Percentiles rank a stretch among this genome's conserved stretches.
Conservation (phyloP, 2,113 vertebrate genomes). For the Pampusana beccarii region DNA sequence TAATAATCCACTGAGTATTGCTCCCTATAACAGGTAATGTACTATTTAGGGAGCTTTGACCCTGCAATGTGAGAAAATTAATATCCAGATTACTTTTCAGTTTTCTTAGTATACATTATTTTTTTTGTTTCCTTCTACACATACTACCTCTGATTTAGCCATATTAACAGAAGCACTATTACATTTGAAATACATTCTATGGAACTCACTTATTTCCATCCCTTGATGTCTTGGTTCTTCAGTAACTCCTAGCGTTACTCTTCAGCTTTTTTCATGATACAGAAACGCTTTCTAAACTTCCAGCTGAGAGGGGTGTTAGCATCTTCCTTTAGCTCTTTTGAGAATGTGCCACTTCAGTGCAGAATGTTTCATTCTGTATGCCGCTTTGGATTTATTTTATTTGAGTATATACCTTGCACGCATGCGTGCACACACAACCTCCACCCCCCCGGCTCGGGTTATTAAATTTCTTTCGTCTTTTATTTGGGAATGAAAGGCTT, state of each 20-base stretch:
- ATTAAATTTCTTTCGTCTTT: background rate
- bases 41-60: background rate
- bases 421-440: background rate
- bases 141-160: background rate
- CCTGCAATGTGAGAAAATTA: background rate
- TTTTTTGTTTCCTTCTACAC: background rate
- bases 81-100: background rate
- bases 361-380: background rate
- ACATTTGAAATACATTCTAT: background rate
- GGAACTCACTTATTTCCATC: background rate
- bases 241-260: background rate
- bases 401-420: background rate
- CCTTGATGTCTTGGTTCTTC: background rate
- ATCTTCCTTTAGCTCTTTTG: background rate
- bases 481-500: background rate
- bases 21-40: background rate
- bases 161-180: background rate
- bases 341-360: background rate
- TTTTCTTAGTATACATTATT: background rate
- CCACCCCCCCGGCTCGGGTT: background rate
- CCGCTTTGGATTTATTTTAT: background rate
- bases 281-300: background rate
- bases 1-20: background rate
- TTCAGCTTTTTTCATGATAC: background rate
- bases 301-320: background rate